These are phyloP conservation scores for Jordanella pulchra DNA, from an alignment of 2,797 vertebrate species.

Conservation along the genomic window DNA sequence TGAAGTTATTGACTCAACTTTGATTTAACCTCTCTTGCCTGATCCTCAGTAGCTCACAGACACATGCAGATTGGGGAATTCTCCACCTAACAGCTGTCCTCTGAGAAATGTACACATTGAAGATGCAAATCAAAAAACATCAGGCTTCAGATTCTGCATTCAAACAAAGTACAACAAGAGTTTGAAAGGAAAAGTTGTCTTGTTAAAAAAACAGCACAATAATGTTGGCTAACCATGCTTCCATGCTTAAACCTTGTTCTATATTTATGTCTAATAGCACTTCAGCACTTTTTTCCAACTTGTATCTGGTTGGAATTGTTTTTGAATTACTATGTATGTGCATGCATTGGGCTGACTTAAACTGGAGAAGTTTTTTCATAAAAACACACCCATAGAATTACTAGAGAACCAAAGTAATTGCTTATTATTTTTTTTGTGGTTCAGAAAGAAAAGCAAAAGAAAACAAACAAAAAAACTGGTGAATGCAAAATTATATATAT, in stretches of 20 bases:
- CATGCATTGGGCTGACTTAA: neutral
- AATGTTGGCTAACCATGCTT: neutral
- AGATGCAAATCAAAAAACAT: constrained; percentile 18
- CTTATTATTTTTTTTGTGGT: too few species aligned
- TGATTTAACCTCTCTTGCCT: constrained; percentile 73
- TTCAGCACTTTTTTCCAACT: neutral
- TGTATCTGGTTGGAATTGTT: neutral
- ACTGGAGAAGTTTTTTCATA: neutral
- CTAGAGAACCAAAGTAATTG: neutral
- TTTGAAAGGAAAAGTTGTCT: neutral
- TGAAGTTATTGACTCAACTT: constrained; percentile 75
- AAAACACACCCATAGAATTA: neutral
- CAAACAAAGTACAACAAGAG: neutral
- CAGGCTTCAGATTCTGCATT: neutral
- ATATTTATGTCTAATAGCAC: neutral
- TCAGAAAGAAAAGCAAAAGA: too few species aligned
- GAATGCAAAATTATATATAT: too few species aligned
- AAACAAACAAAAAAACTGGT: neutral
- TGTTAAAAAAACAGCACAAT: neutral
- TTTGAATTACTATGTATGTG: too few species aligned
- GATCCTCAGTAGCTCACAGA: constrained; percentile 55
- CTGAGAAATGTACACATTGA: constrained; percentile 16
- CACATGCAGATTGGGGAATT: constrained; percentile 59
- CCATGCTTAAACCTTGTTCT: neutral
- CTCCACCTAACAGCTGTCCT: constrained; percentile 43